Conservation (phyloP, 2,888 invertebrate genomes). For the Kryphioiulus occultus region DNA sequence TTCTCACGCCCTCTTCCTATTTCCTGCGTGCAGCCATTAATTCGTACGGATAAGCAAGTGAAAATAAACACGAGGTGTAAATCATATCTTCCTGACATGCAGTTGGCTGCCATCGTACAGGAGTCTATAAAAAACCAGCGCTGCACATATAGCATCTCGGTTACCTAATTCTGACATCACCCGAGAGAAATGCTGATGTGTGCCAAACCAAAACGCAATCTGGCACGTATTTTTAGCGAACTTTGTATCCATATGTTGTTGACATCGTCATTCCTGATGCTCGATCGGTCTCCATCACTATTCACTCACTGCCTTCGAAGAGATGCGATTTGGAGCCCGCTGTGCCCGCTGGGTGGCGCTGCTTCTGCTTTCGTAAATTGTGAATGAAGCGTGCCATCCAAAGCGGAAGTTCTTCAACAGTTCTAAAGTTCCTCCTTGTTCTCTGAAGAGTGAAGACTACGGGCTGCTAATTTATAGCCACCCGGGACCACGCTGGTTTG, state of each 20-base stretch:
- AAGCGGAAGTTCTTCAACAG: background rate
- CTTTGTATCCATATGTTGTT: constrained; percentile 2
- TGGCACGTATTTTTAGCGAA: background rate
- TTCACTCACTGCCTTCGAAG: too few relatives aligned
- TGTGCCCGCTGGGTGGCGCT: background rate
- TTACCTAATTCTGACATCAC: constrained; percentile 23
- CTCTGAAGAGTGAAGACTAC: background rate
- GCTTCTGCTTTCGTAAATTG: background rate
- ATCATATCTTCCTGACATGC: constrained; percentile 11
- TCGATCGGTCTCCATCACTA: background rate
- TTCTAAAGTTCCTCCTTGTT: background rate
- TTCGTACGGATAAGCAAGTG: background rate
- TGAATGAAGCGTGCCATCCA: constrained; percentile 9
- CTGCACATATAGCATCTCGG: background rate
- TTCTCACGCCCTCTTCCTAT: background rate
- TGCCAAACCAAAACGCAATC: constrained; percentile 3
- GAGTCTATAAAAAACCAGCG: background rate
- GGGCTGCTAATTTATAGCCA: background rate
- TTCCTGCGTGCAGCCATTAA: background rate
- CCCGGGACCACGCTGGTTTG: background rate
- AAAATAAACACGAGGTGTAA: constrained; percentile 7
- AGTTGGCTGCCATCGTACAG: background rate
- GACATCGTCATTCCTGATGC: background rate
- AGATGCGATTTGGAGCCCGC: background rate
- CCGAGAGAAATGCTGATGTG: background rate